These are phyloP conservation scores for Drosophila neonasuta DNA, from an alignment of 2,888 invertebrate species.

Conservation along the genomic window DNA sequence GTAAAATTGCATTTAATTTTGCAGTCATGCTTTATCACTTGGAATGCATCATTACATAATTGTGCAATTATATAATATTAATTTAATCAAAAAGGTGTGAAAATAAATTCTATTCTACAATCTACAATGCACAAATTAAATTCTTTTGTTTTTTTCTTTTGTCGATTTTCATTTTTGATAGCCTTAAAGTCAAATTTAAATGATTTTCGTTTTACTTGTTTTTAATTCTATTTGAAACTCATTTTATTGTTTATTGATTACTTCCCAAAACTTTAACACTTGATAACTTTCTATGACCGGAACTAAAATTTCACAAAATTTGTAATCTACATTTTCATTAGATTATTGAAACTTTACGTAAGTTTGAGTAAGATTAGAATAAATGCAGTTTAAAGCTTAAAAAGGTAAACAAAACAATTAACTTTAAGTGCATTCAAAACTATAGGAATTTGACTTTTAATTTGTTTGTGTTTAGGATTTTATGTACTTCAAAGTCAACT, in stretches of 20 bases:
- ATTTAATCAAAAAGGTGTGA: constrained; percentile 20
- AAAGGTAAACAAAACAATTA: no score
- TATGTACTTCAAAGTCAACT: no score
- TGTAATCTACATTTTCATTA: neutral
- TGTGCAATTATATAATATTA: constrained; percentile 27
- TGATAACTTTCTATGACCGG: neutral
- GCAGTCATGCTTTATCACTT: constrained; percentile 27
- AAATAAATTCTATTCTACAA: constrained; percentile 4
- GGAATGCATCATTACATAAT: constrained; percentile 32
- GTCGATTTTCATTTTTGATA: neutral
- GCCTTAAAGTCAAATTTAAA: neutral
- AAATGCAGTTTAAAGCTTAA: no score
- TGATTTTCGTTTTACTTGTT: neutral
- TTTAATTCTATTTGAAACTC: neutral
- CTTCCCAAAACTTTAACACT: neutral
- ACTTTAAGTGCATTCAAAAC: neutral
- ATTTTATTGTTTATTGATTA: neutral
- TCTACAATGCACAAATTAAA: neutral
- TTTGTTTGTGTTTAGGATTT: no score
- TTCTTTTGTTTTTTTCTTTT: neutral
- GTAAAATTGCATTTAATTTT: constrained; percentile 21
- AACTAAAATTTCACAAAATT: neutral
- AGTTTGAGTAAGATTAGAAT: neutral
- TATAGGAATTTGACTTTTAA: no score
- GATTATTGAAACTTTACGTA: neutral